Evolutionary conservation across 2,797 vertebrate genomes (phyloP), one percentile per base, ranked within the genome.

Genomic region (Phataginus tetradactyla): DNA sequence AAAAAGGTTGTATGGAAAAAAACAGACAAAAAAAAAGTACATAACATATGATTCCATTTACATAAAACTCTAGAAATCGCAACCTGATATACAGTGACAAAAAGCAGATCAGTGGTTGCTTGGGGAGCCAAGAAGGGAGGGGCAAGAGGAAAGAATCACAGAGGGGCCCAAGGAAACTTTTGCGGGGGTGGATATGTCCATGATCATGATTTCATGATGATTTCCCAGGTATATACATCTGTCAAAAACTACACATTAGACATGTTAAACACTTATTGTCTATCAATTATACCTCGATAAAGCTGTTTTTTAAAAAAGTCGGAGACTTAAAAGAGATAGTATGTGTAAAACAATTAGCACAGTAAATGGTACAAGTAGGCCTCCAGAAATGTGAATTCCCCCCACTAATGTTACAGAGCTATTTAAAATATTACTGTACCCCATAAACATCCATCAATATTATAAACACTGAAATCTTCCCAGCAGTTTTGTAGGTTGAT

Each of bases 51-150:
- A 57, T 32, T 64, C 29, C 34, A 87, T 79, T 90, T 93, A 89
- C 39, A 68, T 45, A 42, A 93, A 96, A 78, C 68, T 93, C 27
- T 39, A 66, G 53, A 91, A 95, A 85, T 78, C 51, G 25, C 34
- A 39, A 87, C 72, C 51, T 29, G 21, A 81, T 69, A 71, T 49
- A 12, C 20, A 49, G 34, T 21, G 59, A 53, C 27, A 92, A 37
- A 57, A 94, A 93, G 4, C 14, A 71, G 9, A 77, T 61, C n/a
- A 74, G 3, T 9, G 4, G 63, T 42, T 86, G 23, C 23, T 55
- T 77, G 27, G 57, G 21, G 49, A 71, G 14, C 53, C 72, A 27
- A 51, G 32, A 71, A 68, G 63, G 25, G 32, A 45, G 13, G 17
- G 4, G 4, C 3, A 7, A 32, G 32, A 45, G 32, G 63, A 77